Base-by-base conservation (phyloP, 2,888 invertebrate species). In the Pterobdella sp. region DNA sequence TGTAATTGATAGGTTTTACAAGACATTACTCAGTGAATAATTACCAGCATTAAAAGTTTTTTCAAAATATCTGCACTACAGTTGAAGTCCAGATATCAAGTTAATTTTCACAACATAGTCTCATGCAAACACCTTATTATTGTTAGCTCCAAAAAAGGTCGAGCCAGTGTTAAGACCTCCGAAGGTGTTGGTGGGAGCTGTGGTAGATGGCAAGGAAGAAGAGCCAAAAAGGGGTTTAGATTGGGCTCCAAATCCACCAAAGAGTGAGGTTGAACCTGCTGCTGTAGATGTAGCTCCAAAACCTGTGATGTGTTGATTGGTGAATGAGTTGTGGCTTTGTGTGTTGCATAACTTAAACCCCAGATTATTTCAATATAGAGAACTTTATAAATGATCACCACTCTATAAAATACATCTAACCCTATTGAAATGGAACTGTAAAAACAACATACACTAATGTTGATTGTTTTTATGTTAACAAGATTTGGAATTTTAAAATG, bases 121-220 rank as follows among this genome's bases (percentile, higher is more conserved):
- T n/a, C n/a, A n/a, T n/a, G n/a, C 7, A 52, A 22, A 56, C 49
- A 74, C 74, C 73, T 76, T 75, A 22, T 67, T 72, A 52, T 31
- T 73, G 34, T 36, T 32, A n/a, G 69, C 63, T 29, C 76, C 77
- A 75, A 77, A 77, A 42, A 76, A 67, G 14, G 65, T 70, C 1
- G 64, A 72, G 29, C 69, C 71, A 60, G 72, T 72, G 31, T 52
- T 70, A 0, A 72, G 74, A 31, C 73, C 75, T 1, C 77, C 77
- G 72, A 77, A 77, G 10, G 74, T 84, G 4, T 81, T 80, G 60
- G 82, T 72, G 3, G 79, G 66, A 1, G 80, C 75, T 7, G 78
- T 77, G 10, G 77, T 64, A 26, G 77, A 72, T 22, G 60, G n/a
- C 4, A 56, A 26, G 29, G 74, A 64, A 4, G 76, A 75, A 14